Evolutionary conservation across 2,888 invertebrate species (phyloP).

Genomic region (Dryocosmus kuriphilus): DNA sequence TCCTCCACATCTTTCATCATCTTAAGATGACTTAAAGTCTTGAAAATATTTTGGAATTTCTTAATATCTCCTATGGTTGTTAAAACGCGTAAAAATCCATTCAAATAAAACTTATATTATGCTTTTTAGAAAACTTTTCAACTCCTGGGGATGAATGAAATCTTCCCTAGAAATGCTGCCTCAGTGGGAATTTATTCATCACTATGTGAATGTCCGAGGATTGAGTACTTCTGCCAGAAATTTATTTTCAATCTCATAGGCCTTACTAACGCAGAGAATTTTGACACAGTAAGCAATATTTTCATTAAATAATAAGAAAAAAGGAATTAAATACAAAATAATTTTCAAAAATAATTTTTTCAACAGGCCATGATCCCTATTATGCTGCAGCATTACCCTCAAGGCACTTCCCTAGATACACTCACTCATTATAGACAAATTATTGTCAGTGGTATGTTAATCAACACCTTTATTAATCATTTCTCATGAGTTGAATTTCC

Average conservation of each 20-base stretch:
- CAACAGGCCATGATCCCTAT: slow-evolving; percentile 56
- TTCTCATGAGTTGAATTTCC: no score
- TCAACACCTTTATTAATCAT: neutral
- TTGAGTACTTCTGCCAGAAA: slow-evolving; percentile 61
- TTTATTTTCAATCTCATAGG: slow-evolving; percentile 61
- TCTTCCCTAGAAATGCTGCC: slow-evolving; percentile 62
- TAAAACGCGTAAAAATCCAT: no score
- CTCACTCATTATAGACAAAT: slow-evolving; percentile 68
- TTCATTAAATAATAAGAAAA: slow-evolving; percentile 51
- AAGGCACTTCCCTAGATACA: slow-evolving; percentile 68
- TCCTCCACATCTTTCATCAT: no score
- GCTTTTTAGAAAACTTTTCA: slow-evolving; percentile 62
- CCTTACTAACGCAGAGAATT: slow-evolving; percentile 61
- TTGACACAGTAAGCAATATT: slow-evolving; percentile 62
- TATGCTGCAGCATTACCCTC: slow-evolving; percentile 66
- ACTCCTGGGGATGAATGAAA: slow-evolving; percentile 62
- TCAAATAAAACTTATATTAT: slow-evolving; percentile 18
- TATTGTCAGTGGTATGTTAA: slow-evolving; percentile 63
- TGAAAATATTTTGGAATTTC: no score
- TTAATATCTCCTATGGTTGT: no score
- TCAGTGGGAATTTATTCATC: slow-evolving; percentile 55
- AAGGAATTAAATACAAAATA: slow-evolving; percentile 48
- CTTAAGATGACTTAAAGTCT: no score
- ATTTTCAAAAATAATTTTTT: slow-evolving; percentile 45
- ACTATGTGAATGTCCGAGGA: slow-evolving; percentile 61